phyloP scores from a whole-genome alignment of 2,113 vertebrate genomes.

The Chitala chitala region DNA sequence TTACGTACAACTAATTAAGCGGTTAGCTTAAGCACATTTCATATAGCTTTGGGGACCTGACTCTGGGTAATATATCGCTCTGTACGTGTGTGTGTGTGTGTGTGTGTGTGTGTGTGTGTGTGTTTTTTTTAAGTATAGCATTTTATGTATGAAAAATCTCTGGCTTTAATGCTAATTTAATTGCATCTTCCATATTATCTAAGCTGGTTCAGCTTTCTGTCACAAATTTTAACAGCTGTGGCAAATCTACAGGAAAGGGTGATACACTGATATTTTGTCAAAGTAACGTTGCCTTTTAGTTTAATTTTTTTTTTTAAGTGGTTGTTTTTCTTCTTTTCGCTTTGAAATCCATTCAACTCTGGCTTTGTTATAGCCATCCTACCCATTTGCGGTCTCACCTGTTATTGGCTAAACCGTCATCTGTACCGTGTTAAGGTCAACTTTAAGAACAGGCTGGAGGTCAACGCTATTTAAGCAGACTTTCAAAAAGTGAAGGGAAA shows the following conservation, averaged over 20 bases:
- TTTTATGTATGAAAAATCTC: too few relatives aligned
- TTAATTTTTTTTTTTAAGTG: neutral
- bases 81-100: too few relatives aligned
- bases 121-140: neutral
- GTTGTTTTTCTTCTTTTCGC: neutral
- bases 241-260: too few relatives aligned
- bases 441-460: neutral
- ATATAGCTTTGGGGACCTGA: neutral
- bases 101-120: too few relatives aligned
- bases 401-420: neutral
- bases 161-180: too few relatives aligned
- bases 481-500: neutral
- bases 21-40: too few relatives aligned
- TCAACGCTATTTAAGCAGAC: neutral
- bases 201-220: neutral
- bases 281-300: neutral
- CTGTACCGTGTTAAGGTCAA: too few relatives aligned
- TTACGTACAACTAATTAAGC: too few relatives aligned
- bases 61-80: neutral
- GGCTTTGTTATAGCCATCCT: too few relatives aligned
- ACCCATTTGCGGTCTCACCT: neutral
- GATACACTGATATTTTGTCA: neutral
- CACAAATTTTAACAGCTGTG: neutral
- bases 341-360: neutral
- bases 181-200: too few relatives aligned